phyloP scores from a whole-genome alignment of 2,888 invertebrate genomes.

The Clunio marinus region DNA sequence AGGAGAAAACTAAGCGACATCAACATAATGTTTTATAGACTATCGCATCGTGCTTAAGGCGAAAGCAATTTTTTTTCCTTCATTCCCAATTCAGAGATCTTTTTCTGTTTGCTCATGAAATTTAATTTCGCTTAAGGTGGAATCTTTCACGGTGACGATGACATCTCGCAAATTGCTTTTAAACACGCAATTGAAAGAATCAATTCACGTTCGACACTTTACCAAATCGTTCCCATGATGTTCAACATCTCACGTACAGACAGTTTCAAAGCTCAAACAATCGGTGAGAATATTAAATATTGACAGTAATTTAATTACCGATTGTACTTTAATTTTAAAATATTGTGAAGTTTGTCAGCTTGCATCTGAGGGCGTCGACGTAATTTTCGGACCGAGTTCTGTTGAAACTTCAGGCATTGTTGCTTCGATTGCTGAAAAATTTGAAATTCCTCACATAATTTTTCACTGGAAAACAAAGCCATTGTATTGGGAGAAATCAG shows the following conservation, averaged over 20 bases:
- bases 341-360: conserved; percentile 59
- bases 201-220: conserved; percentile 47
- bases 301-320: not conserved
- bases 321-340: not conserved
- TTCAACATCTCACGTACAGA: conserved; percentile 47
- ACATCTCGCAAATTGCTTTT: conserved; percentile 58
- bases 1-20: no score
- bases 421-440: conserved; percentile 55
- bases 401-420: conserved; percentile 34
- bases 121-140: conserved; percentile 44
- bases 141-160: conserved; percentile 56
- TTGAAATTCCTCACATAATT: conserved; percentile 57
- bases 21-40: no score
- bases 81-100: no score
- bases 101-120: no score
- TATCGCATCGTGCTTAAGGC: no score
- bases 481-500: conserved; percentile 40
- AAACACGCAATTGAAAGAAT: conserved; percentile 54
- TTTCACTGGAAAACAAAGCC: conserved; percentile 54
- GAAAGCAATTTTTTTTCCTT: no score
- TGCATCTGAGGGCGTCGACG: conserved; percentile 62
- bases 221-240: conserved; percentile 46
- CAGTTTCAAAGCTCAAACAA: conserved; percentile 49
- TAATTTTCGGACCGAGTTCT: conserved; percentile 58
- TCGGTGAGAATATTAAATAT: conserved; percentile 43